Evolutionary conservation across 2,113 vertebrate species (phyloP).

Genomic region (Oenanthe melanoleuca): DNA sequence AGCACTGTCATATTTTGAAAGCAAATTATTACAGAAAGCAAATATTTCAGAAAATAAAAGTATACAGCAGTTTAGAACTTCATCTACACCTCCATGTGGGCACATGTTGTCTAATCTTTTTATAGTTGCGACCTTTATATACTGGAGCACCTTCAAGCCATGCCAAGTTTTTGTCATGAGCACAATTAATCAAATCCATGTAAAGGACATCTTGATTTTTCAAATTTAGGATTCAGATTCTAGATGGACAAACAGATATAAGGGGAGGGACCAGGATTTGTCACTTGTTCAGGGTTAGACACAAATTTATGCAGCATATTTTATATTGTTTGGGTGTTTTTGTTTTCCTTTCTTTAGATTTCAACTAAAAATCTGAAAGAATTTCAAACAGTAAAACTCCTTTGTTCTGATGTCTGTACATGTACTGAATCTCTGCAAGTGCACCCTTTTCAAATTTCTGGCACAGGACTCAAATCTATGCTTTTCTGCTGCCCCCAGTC

Average conservation of each 20-base stretch:
- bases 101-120: conserved; percentile 42
- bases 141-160: background rate
- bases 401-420: conserved; percentile 15
- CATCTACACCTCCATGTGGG: conserved; percentile 1
- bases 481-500: background rate
- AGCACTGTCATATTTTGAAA: background rate
- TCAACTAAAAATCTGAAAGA: conserved; percentile 41
- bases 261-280: background rate
- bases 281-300: background rate
- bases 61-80: conserved; percentile 26
- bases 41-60: conserved; percentile 33
- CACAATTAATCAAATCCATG: conserved; percentile 5
- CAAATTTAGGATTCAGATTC: background rate
- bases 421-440: conserved; percentile 10
- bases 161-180: conserved; percentile 38
- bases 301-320: conserved; percentile 14
- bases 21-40: background rate
- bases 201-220: conserved; percentile 27
- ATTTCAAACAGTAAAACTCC: conserved; percentile 29
- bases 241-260: background rate
- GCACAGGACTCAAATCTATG: background rate
- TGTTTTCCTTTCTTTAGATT: background rate
- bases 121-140: conserved; percentile 60
- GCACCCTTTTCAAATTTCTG: conserved; percentile 6
- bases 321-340: background rate